A percentile compares a stretch with the other conserved stretches of the same genome.
These are phyloP conservation scores for Meriones unguiculatus DNA, from an alignment of 2,113 vertebrate species.

Conservation along the genomic window DNA sequence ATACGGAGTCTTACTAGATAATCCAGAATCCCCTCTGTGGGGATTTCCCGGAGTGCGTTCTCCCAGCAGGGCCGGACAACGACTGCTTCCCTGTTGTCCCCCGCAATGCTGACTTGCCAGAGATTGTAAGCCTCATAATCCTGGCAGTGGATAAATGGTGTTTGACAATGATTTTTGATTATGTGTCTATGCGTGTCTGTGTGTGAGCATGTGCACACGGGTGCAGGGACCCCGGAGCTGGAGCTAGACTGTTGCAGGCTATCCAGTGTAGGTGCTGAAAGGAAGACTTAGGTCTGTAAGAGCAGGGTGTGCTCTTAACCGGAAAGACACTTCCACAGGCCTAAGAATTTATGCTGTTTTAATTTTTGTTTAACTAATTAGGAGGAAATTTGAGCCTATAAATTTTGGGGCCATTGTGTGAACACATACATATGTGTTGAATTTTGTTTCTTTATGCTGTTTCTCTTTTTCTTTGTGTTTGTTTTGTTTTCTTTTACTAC, in stretches of 20 bases:
- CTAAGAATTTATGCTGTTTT: background rate
- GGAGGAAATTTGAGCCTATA: background rate
- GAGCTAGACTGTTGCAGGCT: background rate
- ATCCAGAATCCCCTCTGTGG: background rate
- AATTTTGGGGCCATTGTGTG: background rate
- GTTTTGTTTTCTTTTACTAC: background rate
- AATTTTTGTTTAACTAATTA: background rate
- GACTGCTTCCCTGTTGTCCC: no score
- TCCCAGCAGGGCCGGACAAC: no score
- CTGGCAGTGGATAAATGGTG: background rate
- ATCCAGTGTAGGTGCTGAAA: background rate
- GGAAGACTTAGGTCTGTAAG: background rate
- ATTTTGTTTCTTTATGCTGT: background rate
- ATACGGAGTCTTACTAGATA: background rate
- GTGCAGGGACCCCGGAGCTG: background rate
- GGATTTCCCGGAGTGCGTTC: background rate
- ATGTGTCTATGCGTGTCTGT: background rate
- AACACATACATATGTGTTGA: background rate
- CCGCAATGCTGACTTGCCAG: background rate
- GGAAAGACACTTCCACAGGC: background rate
- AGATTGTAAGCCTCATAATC: background rate
- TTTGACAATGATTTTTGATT: background rate
- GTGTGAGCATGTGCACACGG: background rate
- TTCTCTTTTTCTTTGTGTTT: background rate
- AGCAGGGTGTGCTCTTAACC: background rate